Conservation (phyloP, 1,140 invertebrate genomes). For the Eufriesea mexicana region DNA sequence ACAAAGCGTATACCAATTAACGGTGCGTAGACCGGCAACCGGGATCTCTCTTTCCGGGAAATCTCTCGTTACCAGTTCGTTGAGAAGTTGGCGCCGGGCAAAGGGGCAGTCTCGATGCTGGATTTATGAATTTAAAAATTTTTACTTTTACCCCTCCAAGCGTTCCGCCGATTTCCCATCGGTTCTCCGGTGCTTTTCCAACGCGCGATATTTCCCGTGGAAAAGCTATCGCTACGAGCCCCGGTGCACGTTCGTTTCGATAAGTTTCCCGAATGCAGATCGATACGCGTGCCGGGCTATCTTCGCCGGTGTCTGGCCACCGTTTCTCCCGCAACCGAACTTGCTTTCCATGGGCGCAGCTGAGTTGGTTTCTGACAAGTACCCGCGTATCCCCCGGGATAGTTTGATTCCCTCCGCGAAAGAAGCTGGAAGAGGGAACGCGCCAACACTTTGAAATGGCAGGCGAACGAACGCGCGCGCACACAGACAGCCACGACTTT, state of each 20-base stretch:
- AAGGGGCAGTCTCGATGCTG: neutral
- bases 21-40: neutral
- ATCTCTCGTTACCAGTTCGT: constrained; percentile 31
- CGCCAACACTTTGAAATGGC: constrained; percentile 33
- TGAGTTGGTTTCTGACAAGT: constrained; percentile 69
- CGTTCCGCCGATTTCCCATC: neutral
- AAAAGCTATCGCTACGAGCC: neutral
- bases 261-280: constrained; percentile 57
- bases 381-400: constrained; percentile 57
- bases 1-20: constrained; percentile 10
- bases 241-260: neutral
- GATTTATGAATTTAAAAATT: constrained; percentile 6
- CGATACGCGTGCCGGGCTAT: constrained; percentile 52
- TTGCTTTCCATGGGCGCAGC: constrained; percentile 58
- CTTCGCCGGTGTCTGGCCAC: constrained; percentile 43
- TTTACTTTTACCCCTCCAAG: neutral
- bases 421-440: constrained; percentile 39
- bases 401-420: constrained; percentile 60
- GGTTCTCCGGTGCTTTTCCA: too few species aligned
- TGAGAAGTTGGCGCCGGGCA: constrained; percentile 12
- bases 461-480: constrained; percentile 7
- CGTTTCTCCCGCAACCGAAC: constrained; percentile 58
- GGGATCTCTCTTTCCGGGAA: neutral
- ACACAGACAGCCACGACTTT: constrained; percentile 39
- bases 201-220: neutral